These are phyloP conservation scores for Spea multiplicata DNA, from an alignment of 2,113 vertebrate genomes.

Conservation along the genomic window DNA sequence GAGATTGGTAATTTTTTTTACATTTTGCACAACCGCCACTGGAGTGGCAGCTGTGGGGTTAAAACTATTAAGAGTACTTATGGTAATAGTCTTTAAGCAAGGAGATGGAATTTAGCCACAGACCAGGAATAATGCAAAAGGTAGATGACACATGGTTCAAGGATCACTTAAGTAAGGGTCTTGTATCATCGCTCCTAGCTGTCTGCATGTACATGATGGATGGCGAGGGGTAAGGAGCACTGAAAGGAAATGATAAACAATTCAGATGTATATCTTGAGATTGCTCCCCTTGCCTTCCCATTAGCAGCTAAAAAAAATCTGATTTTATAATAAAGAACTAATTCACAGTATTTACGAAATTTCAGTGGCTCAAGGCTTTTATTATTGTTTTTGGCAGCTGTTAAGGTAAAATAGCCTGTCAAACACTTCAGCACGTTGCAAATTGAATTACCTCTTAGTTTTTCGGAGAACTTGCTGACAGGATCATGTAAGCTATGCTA, in stretches of 20 bases:
- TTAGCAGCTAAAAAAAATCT: no score
- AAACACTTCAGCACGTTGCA: constrained; percentile 63
- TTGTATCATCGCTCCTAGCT: constrained; percentile 64
- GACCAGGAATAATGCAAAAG: constrained; percentile 67
- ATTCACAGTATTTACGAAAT: constrained; percentile 57
- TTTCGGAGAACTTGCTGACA: constrained; percentile 67
- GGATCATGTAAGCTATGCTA: constrained; percentile 70
- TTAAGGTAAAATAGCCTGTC: constrained; percentile 59
- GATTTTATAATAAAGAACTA: constrained; percentile 54
- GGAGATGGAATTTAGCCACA: constrained; percentile 57
- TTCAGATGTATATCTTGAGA: constrained; percentile 54
- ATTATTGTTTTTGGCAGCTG: constrained; percentile 56
- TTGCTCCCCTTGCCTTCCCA: constrained; percentile 55
- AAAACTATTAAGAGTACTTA: constrained; percentile 63
- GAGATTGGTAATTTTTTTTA: constrained; percentile 21
- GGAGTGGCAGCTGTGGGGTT: constrained; percentile 59
- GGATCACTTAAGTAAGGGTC: constrained; percentile 71
- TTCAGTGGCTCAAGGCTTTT: constrained; percentile 51
- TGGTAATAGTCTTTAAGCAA: constrained; percentile 53
- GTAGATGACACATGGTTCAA: constrained; percentile 78
- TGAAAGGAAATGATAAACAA: constrained; percentile 69
- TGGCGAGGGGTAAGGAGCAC: constrained; percentile 66
- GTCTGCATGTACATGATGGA: constrained; percentile 69
- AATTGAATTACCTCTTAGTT: constrained; percentile 75
- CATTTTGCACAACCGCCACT: constrained; percentile 43